A percentile compares a stretch with the other conserved stretches of the same genome.
phyloP scores from a whole-genome alignment of 2,888 invertebrate genomes.

The Sesia bembeciformis region DNA sequence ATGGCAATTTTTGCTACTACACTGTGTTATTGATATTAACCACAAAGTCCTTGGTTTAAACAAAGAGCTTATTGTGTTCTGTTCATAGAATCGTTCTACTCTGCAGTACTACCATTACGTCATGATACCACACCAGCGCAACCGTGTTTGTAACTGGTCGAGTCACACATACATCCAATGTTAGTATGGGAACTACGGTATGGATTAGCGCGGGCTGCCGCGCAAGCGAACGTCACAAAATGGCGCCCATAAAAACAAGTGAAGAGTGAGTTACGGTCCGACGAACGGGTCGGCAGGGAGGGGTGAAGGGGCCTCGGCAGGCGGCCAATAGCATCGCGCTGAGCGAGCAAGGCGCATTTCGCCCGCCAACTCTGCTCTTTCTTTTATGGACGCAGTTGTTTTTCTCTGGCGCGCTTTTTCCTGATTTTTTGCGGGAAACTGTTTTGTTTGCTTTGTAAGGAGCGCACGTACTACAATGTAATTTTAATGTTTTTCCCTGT shows the following conservation, averaged over 20 bases:
- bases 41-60: slow-evolving; percentile 12
- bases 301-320: slow-evolving; percentile 18
- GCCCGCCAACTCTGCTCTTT: slow-evolving; percentile 70
- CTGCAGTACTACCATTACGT: slow-evolving; percentile 10
- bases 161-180: slow-evolving; percentile 45
- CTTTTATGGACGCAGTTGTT: slow-evolving; percentile 68
- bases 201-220: slow-evolving; percentile 64
- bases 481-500: slow-evolving; percentile 47
- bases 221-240: slow-evolving; percentile 71
- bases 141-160: slow-evolving; percentile 7
- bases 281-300: slow-evolving; percentile 21
- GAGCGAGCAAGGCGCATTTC: slow-evolving; percentile 54
- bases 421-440: slow-evolving; percentile 57
- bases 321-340: slow-evolving; percentile 59
- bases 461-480: slow-evolving; percentile 48
- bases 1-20: too few relatives aligned
- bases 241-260: slow-evolving; percentile 74
- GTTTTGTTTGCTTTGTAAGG: slow-evolving; percentile 70
- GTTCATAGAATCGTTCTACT: slow-evolving; percentile 13
- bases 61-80: slow-evolving; percentile 14
- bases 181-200: slow-evolving; percentile 13
- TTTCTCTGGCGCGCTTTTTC: slow-evolving; percentile 68
- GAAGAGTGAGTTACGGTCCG: slow-evolving; percentile 71
- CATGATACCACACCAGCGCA: slow-evolving; percentile 8
- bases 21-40: not conserved